Evolutionary conservation across 2,888 invertebrate genomes (phyloP), one percentile per base, ranked within the genome.

Genomic region (Salticus scenicus): DNA sequence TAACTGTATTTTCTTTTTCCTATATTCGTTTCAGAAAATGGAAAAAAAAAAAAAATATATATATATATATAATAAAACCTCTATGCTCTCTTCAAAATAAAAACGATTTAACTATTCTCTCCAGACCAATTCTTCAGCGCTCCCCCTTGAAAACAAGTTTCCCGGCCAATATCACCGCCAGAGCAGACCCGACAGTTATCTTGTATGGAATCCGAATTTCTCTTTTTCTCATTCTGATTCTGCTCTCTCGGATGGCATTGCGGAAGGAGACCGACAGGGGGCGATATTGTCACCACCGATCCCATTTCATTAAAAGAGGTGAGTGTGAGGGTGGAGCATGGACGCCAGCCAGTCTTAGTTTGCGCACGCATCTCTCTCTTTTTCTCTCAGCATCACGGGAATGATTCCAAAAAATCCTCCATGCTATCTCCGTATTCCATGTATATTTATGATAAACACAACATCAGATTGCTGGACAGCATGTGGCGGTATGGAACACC

Each of bases 311-410:
- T 17, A 14, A 17, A 12, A 17, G 47, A 47, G 17, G 10, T 7
- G 17, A 14, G 47, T 5, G n/a, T 2, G 47, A 10, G 47, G n/a
- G 10, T 4, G 47, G 47, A 2, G 47, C n/a, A n/a, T 47, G 47
- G 47, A 47, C 47, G 47, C 47, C 17, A 47, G 47, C 47, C 47
- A 47, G 17, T 1, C 47, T 17, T 2, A n/a, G 17, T 14, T 7
- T n/a, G 47, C 47, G n/a, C 47, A 17, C 47, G 47, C 47, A 10
- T 5, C 47, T 12, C 47, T 37, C 37, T n/a, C 7, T 37, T 37
- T 37, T 37, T 37, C 47, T 47, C 47, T n/a, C 47, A 47, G 47
- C 47, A 47, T 47, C 47, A 47, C 47, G 47, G 47, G 47, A 47
- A 47, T 2, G 47, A 17, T 12, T 47, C 47, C 47, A 12, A 10